phyloP scores from a whole-genome alignment of 2,888 invertebrate genomes.

The Leucophenga montana region DNA sequence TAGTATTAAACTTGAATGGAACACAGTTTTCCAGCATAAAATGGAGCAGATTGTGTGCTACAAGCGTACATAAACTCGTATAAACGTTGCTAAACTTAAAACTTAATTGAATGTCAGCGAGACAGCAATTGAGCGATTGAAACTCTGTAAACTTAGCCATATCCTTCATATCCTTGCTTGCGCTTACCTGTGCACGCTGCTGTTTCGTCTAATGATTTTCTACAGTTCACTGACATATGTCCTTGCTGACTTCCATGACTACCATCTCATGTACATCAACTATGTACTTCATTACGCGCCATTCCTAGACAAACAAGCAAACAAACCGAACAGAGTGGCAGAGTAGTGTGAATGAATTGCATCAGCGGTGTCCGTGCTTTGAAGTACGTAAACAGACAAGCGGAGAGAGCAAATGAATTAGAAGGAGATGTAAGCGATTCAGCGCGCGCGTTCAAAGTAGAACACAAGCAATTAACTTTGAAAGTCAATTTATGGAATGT shows the following conservation, averaged over 20 bases:
- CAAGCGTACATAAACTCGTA: too few relatives aligned
- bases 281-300: slow-evolving; percentile 21
- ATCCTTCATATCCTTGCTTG: background rate
- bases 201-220: slow-evolving; percentile 14
- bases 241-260: background rate
- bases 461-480: slow-evolving; percentile 25
- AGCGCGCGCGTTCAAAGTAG: slow-evolving; percentile 16
- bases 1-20: too few relatives aligned
- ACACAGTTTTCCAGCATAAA: too few relatives aligned
- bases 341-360: background rate
- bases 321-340: background rate
- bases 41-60: too few relatives aligned
- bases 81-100: background rate
- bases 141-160: background rate
- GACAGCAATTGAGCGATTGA: background rate
- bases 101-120: slow-evolving; percentile 18
- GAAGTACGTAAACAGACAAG: background rate
- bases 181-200: background rate
- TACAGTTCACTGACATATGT: slow-evolving; percentile 12
- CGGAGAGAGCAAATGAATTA: background rate
- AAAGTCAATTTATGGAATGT: slow-evolving; percentile 27
- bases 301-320: slow-evolving; percentile 14
- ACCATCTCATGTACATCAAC: background rate
- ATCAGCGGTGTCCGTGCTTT: too few relatives aligned
- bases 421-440: background rate